Percentiles rank a stretch among this genome's conserved stretches.
These are phyloP conservation scores for Encarsia formosa DNA, from an alignment of 2,888 invertebrate genomes.

Conservation along the genomic window DNA sequence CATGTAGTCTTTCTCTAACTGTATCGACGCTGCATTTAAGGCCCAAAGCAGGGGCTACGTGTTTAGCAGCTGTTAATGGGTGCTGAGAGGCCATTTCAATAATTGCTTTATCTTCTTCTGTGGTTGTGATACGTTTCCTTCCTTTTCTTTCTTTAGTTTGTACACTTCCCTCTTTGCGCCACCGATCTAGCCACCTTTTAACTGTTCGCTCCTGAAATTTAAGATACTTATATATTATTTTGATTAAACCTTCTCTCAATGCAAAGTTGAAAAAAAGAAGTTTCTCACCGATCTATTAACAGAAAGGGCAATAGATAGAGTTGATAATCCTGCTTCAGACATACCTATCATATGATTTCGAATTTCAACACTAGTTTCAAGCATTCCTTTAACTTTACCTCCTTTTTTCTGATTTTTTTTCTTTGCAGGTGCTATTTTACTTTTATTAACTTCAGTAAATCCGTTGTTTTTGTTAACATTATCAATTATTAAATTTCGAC, in stretches of 20 bases:
- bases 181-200: slow-evolving; percentile 48
- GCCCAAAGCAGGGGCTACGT: slow-evolving; percentile 47
- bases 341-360: slow-evolving; percentile 50
- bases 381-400: slow-evolving; percentile 48
- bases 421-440: slow-evolving; percentile 3
- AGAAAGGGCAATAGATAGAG: slow-evolving; percentile 47
- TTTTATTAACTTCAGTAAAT: slow-evolving; percentile 18
- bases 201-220: slow-evolving; percentile 46
- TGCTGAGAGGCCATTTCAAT: slow-evolving; percentile 49
- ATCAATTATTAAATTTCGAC: slow-evolving; percentile 34
- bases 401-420: slow-evolving; percentile 46
- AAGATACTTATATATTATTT: no score
- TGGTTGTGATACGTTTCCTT: slow-evolving; percentile 47
- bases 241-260: not conserved
- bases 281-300: slow-evolving; percentile 46
- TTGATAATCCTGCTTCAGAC: slow-evolving; percentile 48
- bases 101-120: slow-evolving; percentile 49
- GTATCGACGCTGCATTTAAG: slow-evolving; percentile 49
- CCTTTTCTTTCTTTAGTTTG: slow-evolving; percentile 49
- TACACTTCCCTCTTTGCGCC: slow-evolving; percentile 49
- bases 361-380: slow-evolving; percentile 49
- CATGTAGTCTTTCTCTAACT: slow-evolving; percentile 46
- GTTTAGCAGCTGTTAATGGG: slow-evolving; percentile 49
- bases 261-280: not conserved
- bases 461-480: slow-evolving; percentile 29